Conservation (phyloP, 1,140 invertebrate species). For the Diachasma alloeum region DNA sequence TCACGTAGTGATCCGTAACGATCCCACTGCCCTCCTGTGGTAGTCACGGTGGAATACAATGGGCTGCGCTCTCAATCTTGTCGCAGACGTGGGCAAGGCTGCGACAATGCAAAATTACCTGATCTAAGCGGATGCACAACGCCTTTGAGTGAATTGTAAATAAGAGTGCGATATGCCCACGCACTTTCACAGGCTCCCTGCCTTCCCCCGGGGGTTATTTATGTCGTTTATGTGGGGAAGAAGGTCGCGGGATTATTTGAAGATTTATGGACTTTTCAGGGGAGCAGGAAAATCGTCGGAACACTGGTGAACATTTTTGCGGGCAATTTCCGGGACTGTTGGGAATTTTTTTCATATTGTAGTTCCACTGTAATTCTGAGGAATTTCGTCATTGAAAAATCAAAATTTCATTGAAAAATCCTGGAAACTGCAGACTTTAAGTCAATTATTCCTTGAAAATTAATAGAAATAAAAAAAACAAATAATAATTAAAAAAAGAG, state of each 20-base stretch:
- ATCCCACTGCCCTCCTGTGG: constrained; percentile 38
- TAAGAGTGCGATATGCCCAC: neutral
- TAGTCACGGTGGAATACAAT: constrained; percentile 35
- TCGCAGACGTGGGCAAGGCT: constrained; percentile 50
- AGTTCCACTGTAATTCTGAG: neutral
- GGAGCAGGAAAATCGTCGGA: too few species aligned
- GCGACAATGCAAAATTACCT: constrained; percentile 37
- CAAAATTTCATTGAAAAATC: too few species aligned
- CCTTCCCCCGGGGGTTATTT: neutral
- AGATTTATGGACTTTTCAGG: neutral
- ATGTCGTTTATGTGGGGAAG: neutral
- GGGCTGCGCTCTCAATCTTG: constrained; percentile 33
- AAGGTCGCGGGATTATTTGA: neutral
- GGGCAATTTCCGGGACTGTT: too few species aligned
- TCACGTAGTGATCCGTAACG: constrained; percentile 46
- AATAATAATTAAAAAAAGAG: too few species aligned
- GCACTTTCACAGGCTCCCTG: neutral
- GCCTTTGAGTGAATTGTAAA: constrained; percentile 26
- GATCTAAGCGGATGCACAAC: constrained; percentile 52
- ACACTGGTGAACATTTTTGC: too few species aligned
- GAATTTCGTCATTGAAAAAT: neutral
- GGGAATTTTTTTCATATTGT: too few species aligned
- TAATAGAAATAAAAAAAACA: too few species aligned
- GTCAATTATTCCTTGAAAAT: too few species aligned
- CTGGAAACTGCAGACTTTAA: too few species aligned